Base-by-base conservation (phyloP, 2,797 vertebrate genomes). In the Hypotaenidia philippensis region DNA sequence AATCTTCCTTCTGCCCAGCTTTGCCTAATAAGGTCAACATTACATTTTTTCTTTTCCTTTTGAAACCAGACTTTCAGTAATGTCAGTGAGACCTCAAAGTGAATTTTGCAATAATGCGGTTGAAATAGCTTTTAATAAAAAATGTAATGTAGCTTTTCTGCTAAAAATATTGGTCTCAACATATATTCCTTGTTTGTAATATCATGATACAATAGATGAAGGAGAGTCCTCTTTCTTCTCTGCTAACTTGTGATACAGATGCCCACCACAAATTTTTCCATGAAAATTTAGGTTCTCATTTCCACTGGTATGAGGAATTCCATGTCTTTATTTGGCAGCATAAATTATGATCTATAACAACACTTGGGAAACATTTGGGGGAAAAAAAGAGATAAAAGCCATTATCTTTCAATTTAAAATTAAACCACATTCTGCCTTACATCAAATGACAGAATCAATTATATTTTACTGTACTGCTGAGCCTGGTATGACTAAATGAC, bases 381-480 rank as follows among this genome's bases (percentile, higher is more conserved):
- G 36, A 11, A 75, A 86, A 89, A 89, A 92, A 63, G 10, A 2
- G 7, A 77, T 45, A 56, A 74, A 96, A 93, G 53, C 26, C n/a
- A 36, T 82, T 85, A 70, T 41, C 22, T 83, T 94, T 92, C 40
- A 41, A 45, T 82, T 84, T 89, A 74, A 89, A 85, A 40, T 82
- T 87, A 49, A 31, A 63, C 23, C 20, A 29, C 19, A 57, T 83
- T 93, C 32, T 89, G 60, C 66, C 26, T 85, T 57, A 34, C 13
- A 77, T 56, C 18, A 61, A 64, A 64, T 57, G 68, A 45, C 41
- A 88, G 53, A 59, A 8, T 78, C 65, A 76, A 78, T 50, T 64
- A 4, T 52, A 87, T 79, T 77, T 94, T 45, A 45, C 15, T 66
- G 65, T 11, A 70, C 13, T 68, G 9, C 61, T 83, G 29, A 52